Evolutionary conservation across 2,888 invertebrate genomes (phyloP).

Genomic region (Drosophila tanythrix): DNA sequence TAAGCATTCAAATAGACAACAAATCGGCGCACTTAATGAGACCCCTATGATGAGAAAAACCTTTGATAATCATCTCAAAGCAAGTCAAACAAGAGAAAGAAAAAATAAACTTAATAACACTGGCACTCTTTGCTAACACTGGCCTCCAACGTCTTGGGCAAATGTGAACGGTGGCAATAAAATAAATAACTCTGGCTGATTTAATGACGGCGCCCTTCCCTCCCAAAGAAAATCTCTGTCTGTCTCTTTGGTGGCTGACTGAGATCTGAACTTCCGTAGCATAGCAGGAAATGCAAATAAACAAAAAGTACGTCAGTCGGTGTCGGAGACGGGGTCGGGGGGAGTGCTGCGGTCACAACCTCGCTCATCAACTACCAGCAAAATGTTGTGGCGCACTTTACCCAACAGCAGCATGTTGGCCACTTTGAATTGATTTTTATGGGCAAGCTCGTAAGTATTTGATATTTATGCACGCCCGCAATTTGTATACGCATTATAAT

Average conservation of each 20-base stretch:
- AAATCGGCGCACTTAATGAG: conserved; percentile 28
- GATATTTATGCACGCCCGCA: conserved; percentile 70
- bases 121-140: conserved; percentile 10
- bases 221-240: background rate
- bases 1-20: conserved; percentile 12
- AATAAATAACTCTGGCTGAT: conserved; percentile 56
- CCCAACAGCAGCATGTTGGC: conserved; percentile 38
- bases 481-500: conserved; percentile 64
- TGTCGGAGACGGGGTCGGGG: background rate
- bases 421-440: conserved; percentile 74
- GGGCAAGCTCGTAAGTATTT: conserved; percentile 69
- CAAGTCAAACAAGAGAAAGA: conserved; percentile 11
- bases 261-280: conserved; percentile 58
- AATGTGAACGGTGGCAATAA: conserved; percentile 33
- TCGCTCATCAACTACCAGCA: conserved; percentile 3
- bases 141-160: conserved; percentile 27
- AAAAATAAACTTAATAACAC: conserved; percentile 14
- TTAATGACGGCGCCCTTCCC: conserved; percentile 37
- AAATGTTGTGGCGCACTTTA: conserved; percentile 13
- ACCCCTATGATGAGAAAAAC: conserved; percentile 36
- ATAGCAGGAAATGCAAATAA: conserved; percentile 77
- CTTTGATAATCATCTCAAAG: conserved; percentile 36
- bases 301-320: conserved; percentile 61
- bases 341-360: background rate
- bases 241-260: conserved; percentile 18